These are phyloP conservation scores for Leptarthrus brevirostris DNA, from an alignment of 2,888 invertebrate species.

Conservation along the genomic window DNA sequence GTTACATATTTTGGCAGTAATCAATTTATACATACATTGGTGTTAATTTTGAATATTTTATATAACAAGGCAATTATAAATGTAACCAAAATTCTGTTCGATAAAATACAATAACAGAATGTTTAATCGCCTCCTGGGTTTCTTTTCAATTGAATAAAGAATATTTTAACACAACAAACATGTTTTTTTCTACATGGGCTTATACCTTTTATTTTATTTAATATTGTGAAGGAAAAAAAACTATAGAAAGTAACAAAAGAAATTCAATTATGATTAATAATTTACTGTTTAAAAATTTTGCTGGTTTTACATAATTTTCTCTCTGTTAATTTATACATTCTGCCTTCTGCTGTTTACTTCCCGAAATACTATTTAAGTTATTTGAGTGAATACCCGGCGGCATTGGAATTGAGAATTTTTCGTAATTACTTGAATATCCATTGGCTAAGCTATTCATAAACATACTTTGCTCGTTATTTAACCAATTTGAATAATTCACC, in stretches of 20 bases:
- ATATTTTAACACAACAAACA: no score
- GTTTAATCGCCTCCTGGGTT: no score
- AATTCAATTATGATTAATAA: conserved; percentile 21
- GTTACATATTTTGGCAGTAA: no score
- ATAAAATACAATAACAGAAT: no score
- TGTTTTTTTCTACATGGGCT: neutral
- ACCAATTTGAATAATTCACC: conserved; percentile 61
- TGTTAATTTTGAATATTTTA: no score
- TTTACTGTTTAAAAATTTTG: conserved; percentile 25
- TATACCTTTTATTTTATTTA: neutral
- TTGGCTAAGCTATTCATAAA: conserved; percentile 61
- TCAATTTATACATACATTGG: no score
- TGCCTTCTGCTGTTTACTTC: conserved; percentile 59
- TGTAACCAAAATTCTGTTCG: no score
- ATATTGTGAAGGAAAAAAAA: neutral
- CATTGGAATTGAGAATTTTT: conserved; percentile 60
- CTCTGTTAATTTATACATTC: conserved; percentile 61
- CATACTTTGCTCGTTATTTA: conserved; percentile 59
- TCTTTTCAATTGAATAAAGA: no score
- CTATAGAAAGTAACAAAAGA: conserved; percentile 13
- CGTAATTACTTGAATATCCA: conserved; percentile 60
- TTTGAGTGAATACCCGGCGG: conserved; percentile 61
- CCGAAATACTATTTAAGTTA: conserved; percentile 56
- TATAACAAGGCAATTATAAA: no score
- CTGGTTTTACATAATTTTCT: conserved; percentile 28